Evolutionary conservation across 2,888 invertebrate genomes (phyloP), one percentile per base, ranked within the genome.

Genomic region (Mimas tiliae): DNA sequence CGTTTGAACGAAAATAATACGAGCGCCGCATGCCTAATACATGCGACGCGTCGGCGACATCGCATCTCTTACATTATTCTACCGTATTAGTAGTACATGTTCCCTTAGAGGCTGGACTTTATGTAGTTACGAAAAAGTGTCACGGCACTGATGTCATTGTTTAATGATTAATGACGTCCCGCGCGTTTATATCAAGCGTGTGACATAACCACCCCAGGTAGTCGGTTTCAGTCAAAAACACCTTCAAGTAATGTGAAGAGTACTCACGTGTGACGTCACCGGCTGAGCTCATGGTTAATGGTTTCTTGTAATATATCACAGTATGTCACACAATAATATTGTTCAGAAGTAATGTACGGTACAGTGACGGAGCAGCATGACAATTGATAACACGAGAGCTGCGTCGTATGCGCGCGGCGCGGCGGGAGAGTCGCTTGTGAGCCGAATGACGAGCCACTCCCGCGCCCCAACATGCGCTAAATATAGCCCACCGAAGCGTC

Each of bases 211-310:
- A 53, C 53, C 14, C 14, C 50, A 6, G n/a, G 1, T 7, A 48
- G 27, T 14, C 11, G 11, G 6, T 21, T 14, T 11, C 55, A 12
- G 11, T 14, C 45, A 19, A 6, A 2, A 19, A 50, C 19, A 50
- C 50, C 48, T 7, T n/a, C 48, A 6, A 16, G 27, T 9, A 48
- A 55, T n/a, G 9, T 58, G 38, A 7, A 38, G 42, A 58, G 65
- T 71, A 89, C 91, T 91, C 79, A 91, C 91, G 72, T 69, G 86
- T 85, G 75, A 89, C 81, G 74, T 86, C 84, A 69, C 72, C 81
- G 38, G 58, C 83, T 69, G 86, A 79, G 73, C 82, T 87, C 91
- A 91, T 91, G 80, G 75, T 83, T 87, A 91, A 91, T 91, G 80
- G 75, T 83, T 75, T 42, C 66, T 67, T 69, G 50, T 75, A 79